phyloP scores from a whole-genome alignment of 92 coral and sea anemone genomes.

The Umimayanthus chanpuru region DNA sequence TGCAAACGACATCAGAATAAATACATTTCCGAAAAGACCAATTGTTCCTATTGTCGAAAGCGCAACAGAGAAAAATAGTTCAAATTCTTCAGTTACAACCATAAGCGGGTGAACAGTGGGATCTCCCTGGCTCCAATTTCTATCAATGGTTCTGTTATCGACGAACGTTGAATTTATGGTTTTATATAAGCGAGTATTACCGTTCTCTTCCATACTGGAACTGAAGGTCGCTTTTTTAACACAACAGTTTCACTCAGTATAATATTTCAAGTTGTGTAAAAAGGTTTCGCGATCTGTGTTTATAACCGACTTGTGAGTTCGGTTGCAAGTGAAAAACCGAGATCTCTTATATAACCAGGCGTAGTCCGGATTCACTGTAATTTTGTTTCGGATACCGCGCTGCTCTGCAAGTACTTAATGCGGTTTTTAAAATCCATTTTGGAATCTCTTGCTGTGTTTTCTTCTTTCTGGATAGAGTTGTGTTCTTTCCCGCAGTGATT shows the following conservation, averaged over 20 bases:
- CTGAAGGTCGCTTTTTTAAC: neutral
- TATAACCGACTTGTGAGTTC: neutral
- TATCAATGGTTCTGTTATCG: neutral
- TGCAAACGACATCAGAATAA: slow-evolving; percentile 68
- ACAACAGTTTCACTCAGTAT: neutral
- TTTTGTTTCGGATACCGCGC: slow-evolving; percentile 4
- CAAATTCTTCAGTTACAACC: slow-evolving; percentile 28
- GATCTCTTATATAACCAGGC: neutral
- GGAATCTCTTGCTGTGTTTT: slow-evolving; percentile 31
- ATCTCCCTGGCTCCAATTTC: neutral
- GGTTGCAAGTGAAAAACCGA: neutral
- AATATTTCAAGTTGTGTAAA: neutral
- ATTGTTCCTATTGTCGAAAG: slow-evolving; percentile 54
- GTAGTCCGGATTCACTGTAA: neutral
- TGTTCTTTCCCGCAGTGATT: slow-evolving; percentile 28
- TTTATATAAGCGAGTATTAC: neutral
- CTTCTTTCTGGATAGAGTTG: neutral
- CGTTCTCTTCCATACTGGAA: neutral
- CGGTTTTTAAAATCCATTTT: slow-evolving; percentile 6
- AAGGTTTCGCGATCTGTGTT: neutral
- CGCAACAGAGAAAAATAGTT: slow-evolving; percentile 47
- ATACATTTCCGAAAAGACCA: slow-evolving; percentile 66
- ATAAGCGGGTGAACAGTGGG: neutral
- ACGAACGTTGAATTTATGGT: neutral
- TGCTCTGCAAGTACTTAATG: neutral